Base-by-base conservation (phyloP, 2,797 vertebrate genomes). In the Tauraco hartlaubi region DNA sequence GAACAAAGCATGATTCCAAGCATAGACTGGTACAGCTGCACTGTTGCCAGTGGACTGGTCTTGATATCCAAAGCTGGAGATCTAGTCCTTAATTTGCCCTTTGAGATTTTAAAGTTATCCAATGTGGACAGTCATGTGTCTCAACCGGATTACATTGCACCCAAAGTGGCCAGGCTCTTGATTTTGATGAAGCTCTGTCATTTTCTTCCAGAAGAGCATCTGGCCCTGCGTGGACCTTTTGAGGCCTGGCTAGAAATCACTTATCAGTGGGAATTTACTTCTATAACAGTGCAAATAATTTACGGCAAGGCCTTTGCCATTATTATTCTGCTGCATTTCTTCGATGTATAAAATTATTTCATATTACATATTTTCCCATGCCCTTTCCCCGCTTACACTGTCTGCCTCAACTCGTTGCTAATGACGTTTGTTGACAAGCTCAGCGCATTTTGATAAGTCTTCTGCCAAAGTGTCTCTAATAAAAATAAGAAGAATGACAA, bases 401-500 rank as follows among this genome's bases (percentile, higher is more conserved):
- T 95, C 97, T 92, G 96, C 92, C 86, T 94, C 18, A n/a, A n/a
- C 88, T 96, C 59, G 15, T 96, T 91, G 92, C 87, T 96, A 87
- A 90, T 97, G 94, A 96, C 92, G 41, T 96, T 88, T 95, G 95
- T 88, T 96, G 97, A 97, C 96, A 96, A 94, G 88, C 91, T 94
- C 81, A 92, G 96, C 4, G 78, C 90, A 91, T 96, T 97, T 96
- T 95, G 88, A 92, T 73, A 94, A 97, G 93, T 94, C 85, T 89
- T 87, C 94, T 96, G 97, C 98, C 97, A 98, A 97, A 93, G 92
- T 12, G 69, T 71, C 95, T 96, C 95, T 96, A 97, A 97, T 96
- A 91, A 97, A 97, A 98, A 97, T 95, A 97, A 95, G 96, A 95
- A 90, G 76, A 95, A 95, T 96, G 97, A 97, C 96, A 97, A 98